phyloP scores from a whole-genome alignment of 92 coral and sea anemone species.

The Micromussa lordhowensis region DNA sequence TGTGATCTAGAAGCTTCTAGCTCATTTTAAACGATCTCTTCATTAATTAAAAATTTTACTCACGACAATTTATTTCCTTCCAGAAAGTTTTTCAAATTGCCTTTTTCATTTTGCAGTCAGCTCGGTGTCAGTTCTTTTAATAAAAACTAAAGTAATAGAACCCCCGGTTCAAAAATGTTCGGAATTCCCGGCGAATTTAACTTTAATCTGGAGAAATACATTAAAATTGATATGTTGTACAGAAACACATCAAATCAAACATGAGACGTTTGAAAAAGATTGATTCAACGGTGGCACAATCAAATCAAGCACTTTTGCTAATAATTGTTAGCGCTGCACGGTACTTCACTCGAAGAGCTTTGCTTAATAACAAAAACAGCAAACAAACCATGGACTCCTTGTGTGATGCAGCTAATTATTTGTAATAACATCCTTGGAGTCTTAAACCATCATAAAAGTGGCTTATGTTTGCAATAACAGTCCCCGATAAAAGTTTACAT shows the following conservation, averaged over 20 bases:
- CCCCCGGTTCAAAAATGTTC: not conserved
- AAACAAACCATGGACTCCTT: not conserved
- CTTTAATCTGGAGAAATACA: not conserved
- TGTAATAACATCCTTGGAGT: not conserved
- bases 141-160: not conserved
- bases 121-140: slow-evolving; percentile 1
- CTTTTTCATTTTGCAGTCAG: not conserved
- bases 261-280: not conserved
- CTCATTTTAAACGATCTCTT: not conserved
- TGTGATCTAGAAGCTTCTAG: not conserved
- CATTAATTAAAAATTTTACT: not conserved
- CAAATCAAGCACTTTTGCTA: not conserved
- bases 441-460: slow-evolving; percentile 8
- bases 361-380: not conserved
- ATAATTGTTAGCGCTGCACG: not conserved
- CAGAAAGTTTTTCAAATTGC: not conserved
- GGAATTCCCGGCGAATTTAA: not conserved
- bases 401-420: slow-evolving; percentile 1
- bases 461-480: slow-evolving; percentile 13
- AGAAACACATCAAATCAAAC: not conserved
- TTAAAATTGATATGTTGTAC: not conserved
- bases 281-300: not conserved
- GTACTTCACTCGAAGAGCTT: not conserved
- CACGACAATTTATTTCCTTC: slow-evolving; percentile 9
- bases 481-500: slow-evolving; percentile 3